Evolutionary conservation across 2,113 vertebrate species (phyloP).

Genomic region (Pan paniscus): DNA sequence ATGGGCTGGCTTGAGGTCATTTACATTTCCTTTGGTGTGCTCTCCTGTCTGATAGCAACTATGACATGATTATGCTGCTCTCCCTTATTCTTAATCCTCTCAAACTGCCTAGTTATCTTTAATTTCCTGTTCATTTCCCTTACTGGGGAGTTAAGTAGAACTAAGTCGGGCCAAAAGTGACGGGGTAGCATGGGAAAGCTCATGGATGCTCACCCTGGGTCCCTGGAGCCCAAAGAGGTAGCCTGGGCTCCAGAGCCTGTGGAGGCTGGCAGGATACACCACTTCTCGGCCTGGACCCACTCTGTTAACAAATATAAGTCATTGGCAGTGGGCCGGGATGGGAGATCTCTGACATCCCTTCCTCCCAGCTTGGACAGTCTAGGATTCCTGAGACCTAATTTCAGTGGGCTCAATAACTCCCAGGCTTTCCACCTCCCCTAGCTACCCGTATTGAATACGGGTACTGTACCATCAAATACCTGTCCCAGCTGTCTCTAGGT

Average conservation of each 20-base stretch:
- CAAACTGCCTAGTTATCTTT: conserved; percentile 66
- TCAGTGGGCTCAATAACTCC: background rate
- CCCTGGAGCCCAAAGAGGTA: conserved; percentile 11
- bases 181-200: conserved; percentile 14
- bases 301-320: background rate
- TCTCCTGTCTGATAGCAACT: conserved; percentile 36
- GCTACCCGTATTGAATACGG: background rate
- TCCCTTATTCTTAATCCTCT: conserved; percentile 62
- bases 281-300: background rate
- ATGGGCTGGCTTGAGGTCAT: conserved; percentile 47
- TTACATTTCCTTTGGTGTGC: conserved; percentile 49
- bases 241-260: background rate
- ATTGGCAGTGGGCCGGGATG: background rate
- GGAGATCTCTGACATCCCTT: background rate
- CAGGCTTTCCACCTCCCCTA: background rate
- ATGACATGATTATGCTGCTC: conserved; percentile 59
- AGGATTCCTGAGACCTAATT: background rate
- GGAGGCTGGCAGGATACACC: background rate
- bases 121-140: conserved; percentile 66
- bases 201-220: background rate
- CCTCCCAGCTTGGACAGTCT: background rate
- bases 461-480: background rate
- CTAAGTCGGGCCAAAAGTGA: conserved; percentile 29
- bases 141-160: conserved; percentile 36
- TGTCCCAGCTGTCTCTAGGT: background rate